These are phyloP conservation scores for Lasioglossum morio DNA, from an alignment of 2,888 invertebrate genomes.

Conservation along the genomic window DNA sequence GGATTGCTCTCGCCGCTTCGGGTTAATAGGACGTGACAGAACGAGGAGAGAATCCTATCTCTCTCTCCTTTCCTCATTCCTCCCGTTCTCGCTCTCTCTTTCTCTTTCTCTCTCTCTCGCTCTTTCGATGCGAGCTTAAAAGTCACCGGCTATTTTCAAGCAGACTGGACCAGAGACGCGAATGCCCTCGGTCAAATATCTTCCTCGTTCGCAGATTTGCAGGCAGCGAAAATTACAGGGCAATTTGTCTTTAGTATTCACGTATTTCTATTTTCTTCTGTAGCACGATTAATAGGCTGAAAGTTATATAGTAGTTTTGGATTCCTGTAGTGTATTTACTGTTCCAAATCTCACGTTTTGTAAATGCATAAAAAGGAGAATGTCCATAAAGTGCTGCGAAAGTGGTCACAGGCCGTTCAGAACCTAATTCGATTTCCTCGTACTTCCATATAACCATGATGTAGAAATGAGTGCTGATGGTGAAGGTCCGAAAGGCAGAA, in stretches of 20 bases:
- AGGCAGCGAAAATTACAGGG: background rate
- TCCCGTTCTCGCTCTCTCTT: background rate
- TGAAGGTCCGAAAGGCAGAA: background rate
- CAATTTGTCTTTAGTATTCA: background rate
- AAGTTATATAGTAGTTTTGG: no score
- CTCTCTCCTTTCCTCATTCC: background rate
- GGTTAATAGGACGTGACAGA: conserved; percentile 50
- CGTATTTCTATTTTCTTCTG: no score
- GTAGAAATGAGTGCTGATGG: background rate
- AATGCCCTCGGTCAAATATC: background rate
- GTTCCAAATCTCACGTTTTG: background rate
- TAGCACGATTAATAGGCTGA: no score
- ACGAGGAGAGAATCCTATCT: background rate
- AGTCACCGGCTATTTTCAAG: conserved; percentile 2
- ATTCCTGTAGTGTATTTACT: no score
- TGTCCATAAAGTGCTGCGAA: background rate
- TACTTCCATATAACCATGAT: background rate
- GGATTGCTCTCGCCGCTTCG: conserved; percentile 40
- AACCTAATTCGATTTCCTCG: background rate
- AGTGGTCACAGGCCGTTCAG: background rate
- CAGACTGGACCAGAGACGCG: background rate
- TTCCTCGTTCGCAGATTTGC: background rate
- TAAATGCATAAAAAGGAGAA: no score
- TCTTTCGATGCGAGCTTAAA: background rate
- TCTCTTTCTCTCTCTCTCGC: background rate